Evolutionary conservation across 2,888 invertebrate genomes (phyloP).

Genomic region (Vannuccia rotundouncinata): DNA sequence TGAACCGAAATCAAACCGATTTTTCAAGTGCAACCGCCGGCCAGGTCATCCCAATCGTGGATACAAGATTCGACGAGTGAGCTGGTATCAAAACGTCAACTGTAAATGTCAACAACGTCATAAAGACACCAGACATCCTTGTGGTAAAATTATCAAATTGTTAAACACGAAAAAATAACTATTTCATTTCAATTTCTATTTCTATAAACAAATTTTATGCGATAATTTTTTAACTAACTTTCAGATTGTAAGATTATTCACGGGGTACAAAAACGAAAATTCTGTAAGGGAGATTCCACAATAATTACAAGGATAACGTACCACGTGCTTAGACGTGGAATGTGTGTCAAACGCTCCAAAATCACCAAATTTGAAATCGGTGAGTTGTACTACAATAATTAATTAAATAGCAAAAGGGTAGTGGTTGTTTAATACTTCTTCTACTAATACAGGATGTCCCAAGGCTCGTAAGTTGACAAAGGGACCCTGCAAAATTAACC

Average conservation of each 20-base stretch:
- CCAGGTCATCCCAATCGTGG: neutral
- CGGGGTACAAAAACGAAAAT: neutral
- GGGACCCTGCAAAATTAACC: neutral
- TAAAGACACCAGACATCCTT: neutral
- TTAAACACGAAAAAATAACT: no score
- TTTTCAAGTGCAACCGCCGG: neutral
- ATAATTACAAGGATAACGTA: conserved; percentile 16
- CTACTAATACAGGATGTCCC: neutral
- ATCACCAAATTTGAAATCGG: conserved; percentile 28
- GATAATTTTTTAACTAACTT: neutral
- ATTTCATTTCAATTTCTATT: no score
- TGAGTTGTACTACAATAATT: neutral
- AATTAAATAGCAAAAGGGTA: neutral
- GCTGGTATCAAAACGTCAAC: conserved; percentile 28
- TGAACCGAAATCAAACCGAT: neutral
- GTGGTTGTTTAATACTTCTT: neutral
- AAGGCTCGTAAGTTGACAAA: neutral
- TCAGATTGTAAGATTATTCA: conserved; percentile 32
- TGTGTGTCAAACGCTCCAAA: conserved; percentile 22
- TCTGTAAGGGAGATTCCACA: conserved; percentile 7
- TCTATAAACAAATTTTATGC: neutral
- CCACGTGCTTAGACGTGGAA: neutral
- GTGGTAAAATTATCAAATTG: conserved; percentile 1
- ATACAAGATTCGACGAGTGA: neutral
- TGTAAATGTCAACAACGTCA: conserved; percentile 29